Base-by-base conservation (phyloP, 2,888 invertebrate species). In the Phalera bucephala region DNA sequence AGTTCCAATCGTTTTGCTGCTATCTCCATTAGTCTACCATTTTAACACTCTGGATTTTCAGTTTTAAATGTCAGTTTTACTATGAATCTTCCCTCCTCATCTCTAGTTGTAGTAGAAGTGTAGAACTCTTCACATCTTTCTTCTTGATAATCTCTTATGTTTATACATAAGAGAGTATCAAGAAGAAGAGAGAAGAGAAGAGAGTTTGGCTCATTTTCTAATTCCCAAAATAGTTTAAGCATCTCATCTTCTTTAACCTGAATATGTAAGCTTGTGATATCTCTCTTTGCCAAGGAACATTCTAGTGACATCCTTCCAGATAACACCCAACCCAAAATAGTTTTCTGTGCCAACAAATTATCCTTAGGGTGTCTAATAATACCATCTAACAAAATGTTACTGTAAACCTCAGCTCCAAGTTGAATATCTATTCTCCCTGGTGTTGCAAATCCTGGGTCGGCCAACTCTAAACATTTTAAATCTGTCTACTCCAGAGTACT, bases 281-380 rank as follows among this genome's bases (percentile, higher is more conserved):
- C 20, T 9, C 9, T 9, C 0, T 7, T 15, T 11, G 31, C 20
- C 19, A 30, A 23, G 8, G 28, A 4, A 1, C 6, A 15, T 15
- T n/a, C 14, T 0, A 6, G 33, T 27, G 27, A 32, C 10, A 38
- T 30, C 13, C 14, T 23, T 3, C 28, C 33, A 4, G 41, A 27
- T 6, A 40, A 6, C 21, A 41, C 10, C 33, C 37, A 41, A 2
- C 41, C 37, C 10, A 41, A 19, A 1, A 31, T 10, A 1, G 41
- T 42, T 9, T 41, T 25, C 15, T 42, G 34, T 6, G 31, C 41
- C 6, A 31, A 13, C 11, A 22, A 31, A 23, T 21, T 17, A 11
- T 11, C 13, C 6, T 8, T 5, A 9, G 25, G 36, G 9, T 33
- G 33, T 27, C 13, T 33, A n/a, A 36, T 8, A 4, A 36, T 9